Evolutionary conservation across 2,888 invertebrate genomes (phyloP).

Genomic region (Eugnorisma glareosa): DNA sequence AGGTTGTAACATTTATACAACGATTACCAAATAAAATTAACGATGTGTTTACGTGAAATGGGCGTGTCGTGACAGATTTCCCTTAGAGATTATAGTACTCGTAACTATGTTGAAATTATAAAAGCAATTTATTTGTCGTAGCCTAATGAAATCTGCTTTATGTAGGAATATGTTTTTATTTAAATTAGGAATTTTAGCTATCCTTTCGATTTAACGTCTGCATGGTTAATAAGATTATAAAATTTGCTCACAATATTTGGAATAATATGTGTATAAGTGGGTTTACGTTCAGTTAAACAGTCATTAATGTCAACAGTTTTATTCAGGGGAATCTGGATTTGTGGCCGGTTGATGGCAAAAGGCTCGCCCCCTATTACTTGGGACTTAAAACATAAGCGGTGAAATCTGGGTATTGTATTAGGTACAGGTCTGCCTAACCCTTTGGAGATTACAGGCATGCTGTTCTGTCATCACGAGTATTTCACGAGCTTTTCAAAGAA

Average conservation of each 20-base stretch:
- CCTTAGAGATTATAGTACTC: constrained; percentile 54
- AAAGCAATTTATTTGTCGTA: constrained; percentile 48
- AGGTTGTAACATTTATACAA: constrained; percentile 44
- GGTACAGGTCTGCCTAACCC: no score
- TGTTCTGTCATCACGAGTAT: no score
- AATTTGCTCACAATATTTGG: not conserved
- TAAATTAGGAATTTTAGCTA: constrained; percentile 28
- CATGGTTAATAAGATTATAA: not conserved
- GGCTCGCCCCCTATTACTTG: no score
- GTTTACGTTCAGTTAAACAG: not conserved
- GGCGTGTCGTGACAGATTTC: constrained; percentile 59
- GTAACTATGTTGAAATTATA: constrained; percentile 55
- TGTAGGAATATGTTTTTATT: constrained; percentile 33
- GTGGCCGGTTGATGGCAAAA: no score
- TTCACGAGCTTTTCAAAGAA: no score
- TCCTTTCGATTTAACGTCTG: not conserved
- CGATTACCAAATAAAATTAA: constrained; percentile 64
- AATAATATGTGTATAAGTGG: not conserved
- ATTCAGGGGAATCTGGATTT: no score
- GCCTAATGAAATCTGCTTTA: constrained; percentile 56
- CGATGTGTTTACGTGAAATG: constrained; percentile 60
- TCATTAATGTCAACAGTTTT: not conserved
- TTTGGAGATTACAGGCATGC: no score
- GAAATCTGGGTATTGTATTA: no score
- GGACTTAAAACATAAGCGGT: no score